Base-by-base conservation (phyloP, 2,113 vertebrate species). In the Odocoileus hemionus region DNA sequence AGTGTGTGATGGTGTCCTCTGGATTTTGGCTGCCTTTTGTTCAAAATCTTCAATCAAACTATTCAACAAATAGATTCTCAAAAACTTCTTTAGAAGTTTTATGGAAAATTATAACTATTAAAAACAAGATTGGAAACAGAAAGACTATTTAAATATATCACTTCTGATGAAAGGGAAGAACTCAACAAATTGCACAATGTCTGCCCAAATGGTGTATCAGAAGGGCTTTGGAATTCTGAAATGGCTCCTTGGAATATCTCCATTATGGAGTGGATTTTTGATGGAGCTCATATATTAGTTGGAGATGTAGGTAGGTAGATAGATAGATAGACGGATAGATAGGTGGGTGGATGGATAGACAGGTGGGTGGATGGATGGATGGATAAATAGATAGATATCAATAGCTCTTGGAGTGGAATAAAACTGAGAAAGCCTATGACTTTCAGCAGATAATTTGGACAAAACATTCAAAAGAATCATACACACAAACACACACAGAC, bases 1-100 rank as follows among this genome's bases (percentile, higher is more conserved):
- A 16, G 12, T 15, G 67, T 86, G 36, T 3, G 17, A 52, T 1
- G 21, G 6, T 9, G 5, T 60, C 30, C 21, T 50, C 60, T 21
- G 57, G 54, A 76, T 57, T 74, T 11, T 25, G 21, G 3, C 13
- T 79, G 25, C 28, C 10, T 95, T 90, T 90, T 87, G 30, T 64
- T 80, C 82, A 86, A 78, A 89, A 61, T 26, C 26, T 97, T 95
- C 28, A 25, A 80, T 86, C 54, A 79, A 84, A 74, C 45, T 70
- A 15, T 4, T 43, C 52, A 54, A 86, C 54, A 94, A 67, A 70
- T 1, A 55, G 2, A 7, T 23, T 61, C 55, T 6, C 55, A 70
- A 70, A 87, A 45, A 7, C 28, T 95, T 88, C 60, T 90, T 92
- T 85, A 57, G 52, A 64, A 88, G 45, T 11, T 58, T 84, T 74